A percentile compares a stretch with the other conserved stretches of the same genome.
Conservation (phyloP, 2,797 vertebrate species). For the Girardinus metallicus region DNA sequence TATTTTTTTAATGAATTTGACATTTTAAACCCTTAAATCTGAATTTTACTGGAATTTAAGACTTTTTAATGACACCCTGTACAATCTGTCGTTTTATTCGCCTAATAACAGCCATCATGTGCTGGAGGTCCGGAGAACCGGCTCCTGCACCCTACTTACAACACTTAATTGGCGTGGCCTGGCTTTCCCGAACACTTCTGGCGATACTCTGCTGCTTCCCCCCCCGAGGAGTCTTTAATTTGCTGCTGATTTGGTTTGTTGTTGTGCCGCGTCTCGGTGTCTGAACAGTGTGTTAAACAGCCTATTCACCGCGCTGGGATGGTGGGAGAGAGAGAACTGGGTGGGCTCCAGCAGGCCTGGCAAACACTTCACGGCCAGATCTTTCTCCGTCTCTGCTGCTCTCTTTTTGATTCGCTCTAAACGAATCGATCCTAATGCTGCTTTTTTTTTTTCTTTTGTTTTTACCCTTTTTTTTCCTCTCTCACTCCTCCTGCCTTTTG, state of each 20-base stretch:
- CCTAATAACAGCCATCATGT: conserved; percentile 31
- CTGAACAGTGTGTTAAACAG: conserved; percentile 72
- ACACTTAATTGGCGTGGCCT: conserved; percentile 57
- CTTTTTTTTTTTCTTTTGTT: conserved; percentile 20
- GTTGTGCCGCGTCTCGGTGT: conserved; percentile 59
- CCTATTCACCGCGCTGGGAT: conserved; percentile 59
- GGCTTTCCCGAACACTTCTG: conserved; percentile 59
- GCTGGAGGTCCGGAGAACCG: conserved; percentile 36
- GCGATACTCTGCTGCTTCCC: conserved; percentile 60
- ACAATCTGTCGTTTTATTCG: conserved; percentile 32
- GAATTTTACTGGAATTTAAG: too few relatives aligned
- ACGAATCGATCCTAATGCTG: conserved; percentile 43
- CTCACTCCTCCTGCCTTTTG: conserved; percentile 21
- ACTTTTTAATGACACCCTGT: too few relatives aligned
- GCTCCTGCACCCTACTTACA: conserved; percentile 43
- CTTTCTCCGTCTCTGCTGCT: conserved; percentile 37
- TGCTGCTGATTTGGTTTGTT: conserved; percentile 74
- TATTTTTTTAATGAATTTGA: too few relatives aligned
- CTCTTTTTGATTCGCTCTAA: conserved; percentile 37
- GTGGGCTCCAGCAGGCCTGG: conserved; percentile 61
- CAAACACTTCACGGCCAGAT: conserved; percentile 56
- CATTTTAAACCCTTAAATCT: too few relatives aligned
- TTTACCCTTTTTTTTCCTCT: background rate
- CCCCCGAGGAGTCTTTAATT: conserved; percentile 63
- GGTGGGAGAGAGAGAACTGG: conserved; percentile 58